Conservation (phyloP, 2,113 vertebrate species). For the Gyps fulvus region DNA sequence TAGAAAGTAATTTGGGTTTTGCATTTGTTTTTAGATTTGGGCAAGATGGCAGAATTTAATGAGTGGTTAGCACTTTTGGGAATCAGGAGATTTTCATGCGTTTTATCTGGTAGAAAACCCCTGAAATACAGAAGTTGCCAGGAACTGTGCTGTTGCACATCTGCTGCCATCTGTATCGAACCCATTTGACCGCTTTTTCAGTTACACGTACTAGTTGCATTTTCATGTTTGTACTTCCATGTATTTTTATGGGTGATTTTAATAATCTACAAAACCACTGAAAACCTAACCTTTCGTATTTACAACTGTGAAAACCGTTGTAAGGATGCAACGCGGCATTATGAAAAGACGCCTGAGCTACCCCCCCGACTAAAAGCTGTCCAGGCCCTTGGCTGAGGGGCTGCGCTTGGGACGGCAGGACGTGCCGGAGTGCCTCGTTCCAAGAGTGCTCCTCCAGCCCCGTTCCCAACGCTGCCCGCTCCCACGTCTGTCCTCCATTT, state of each 20-base stretch:
- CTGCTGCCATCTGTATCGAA: not conserved
- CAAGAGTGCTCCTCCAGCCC: fast-evolving
- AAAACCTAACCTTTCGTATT: not conserved
- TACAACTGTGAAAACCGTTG: not conserved
- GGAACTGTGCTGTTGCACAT: not conserved
- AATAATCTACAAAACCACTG: not conserved
- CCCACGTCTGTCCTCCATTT: not conserved
- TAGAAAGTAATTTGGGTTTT: not conserved
- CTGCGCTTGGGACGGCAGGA: not conserved
- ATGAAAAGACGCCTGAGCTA: not conserved
- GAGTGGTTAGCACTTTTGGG: not conserved
- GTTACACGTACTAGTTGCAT: not conserved
- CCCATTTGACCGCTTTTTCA: not conserved
- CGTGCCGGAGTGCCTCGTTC: not conserved
- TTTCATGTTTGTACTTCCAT: not conserved
- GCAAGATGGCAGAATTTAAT: not conserved
- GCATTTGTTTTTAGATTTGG: not conserved
- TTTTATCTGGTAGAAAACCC: not conserved
- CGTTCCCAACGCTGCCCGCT: not conserved
- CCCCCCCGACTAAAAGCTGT: not conserved
- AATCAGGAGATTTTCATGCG: not conserved
- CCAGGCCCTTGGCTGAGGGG: too few species aligned
- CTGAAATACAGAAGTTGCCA: not conserved
- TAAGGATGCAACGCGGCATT: not conserved
- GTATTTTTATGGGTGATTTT: not conserved